Evolutionary conservation across 1,140 invertebrate species (phyloP).

Genomic region (Anastatus disparis): DNA sequence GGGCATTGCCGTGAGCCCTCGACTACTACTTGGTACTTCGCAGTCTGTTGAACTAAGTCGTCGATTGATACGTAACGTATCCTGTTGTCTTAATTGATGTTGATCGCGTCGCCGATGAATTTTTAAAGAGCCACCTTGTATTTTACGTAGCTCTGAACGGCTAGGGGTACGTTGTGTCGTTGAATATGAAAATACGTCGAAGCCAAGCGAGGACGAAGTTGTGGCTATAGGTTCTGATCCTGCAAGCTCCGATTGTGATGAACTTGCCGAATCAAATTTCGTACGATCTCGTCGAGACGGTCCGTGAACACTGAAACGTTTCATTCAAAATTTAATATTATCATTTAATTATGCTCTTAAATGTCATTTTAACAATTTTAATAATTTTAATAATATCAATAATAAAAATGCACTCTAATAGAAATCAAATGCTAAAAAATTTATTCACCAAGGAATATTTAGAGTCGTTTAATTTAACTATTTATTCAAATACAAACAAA

Average conservation of each 20-base stretch:
- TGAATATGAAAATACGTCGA: conserved; percentile 27
- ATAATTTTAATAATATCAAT: too few species aligned
- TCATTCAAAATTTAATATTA: too few species aligned
- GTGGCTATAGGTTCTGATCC: conserved; percentile 24
- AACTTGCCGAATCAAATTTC: conserved; percentile 15
- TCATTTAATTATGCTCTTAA: too few species aligned
- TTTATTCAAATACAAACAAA: too few species aligned
- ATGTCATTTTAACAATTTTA: too few species aligned
- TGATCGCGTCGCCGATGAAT: conserved; percentile 36
- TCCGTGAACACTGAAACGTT: conserved; percentile 24
- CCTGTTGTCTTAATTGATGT: conserved; percentile 24
- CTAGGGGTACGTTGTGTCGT: conserved; percentile 13
- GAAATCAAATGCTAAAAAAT: too few species aligned
- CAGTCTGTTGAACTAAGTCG: neutral
- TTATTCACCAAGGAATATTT: too few species aligned
- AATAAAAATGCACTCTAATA: too few species aligned
- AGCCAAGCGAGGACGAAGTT: conserved; percentile 24
- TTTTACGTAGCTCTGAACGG: conserved; percentile 21
- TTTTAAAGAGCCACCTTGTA: conserved; percentile 51
- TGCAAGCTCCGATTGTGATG: conserved; percentile 17
- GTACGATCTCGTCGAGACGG: neutral
- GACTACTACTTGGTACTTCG: neutral
- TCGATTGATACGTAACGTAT: neutral
- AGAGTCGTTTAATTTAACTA: too few species aligned
- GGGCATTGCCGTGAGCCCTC: neutral